phyloP scores from a whole-genome alignment of 2,113 vertebrate genomes.

The Bagarius yarrelli region DNA sequence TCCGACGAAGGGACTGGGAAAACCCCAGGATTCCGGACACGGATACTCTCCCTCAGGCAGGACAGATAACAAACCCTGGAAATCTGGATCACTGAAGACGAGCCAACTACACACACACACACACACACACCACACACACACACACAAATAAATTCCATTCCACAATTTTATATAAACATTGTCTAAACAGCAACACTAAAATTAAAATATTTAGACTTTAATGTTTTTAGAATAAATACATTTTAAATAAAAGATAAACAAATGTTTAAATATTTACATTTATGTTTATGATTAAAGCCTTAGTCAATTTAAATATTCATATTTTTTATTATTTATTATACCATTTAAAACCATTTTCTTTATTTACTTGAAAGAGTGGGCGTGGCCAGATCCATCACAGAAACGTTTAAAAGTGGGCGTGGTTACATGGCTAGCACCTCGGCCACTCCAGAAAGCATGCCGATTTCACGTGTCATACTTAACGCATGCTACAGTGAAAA shows the following conservation, averaged over 20 bases:
- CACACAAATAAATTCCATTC: constrained; percentile 29
- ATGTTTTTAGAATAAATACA: neutral
- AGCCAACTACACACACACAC: constrained; percentile 79
- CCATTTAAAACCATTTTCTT: too few species aligned
- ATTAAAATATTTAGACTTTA: neutral
- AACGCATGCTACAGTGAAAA: neutral
- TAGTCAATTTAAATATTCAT: too few species aligned
- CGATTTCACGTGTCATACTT: too few species aligned
- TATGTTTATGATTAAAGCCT: too few species aligned
- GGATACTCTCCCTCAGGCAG: constrained; percentile 88
- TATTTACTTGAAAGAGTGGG: neutral
- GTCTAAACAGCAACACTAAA: neutral
- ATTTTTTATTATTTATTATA: too few species aligned
- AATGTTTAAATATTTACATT: too few species aligned
- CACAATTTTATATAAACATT: neutral
- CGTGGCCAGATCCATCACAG: neutral
- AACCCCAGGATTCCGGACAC: constrained; percentile 84
- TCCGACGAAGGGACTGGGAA: constrained; percentile 81
- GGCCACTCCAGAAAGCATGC: neutral
- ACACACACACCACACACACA: constrained; percentile 25
- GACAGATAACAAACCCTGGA: constrained; percentile 80
- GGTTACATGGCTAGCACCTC: neutral
- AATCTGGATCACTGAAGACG: constrained; percentile 87
- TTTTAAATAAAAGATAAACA: too few species aligned
- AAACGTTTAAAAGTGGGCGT: neutral